phyloP scores from a whole-genome alignment of 30 jellyfish, hydroid and myxozoan species.

The Hydra vulgaris region DNA sequence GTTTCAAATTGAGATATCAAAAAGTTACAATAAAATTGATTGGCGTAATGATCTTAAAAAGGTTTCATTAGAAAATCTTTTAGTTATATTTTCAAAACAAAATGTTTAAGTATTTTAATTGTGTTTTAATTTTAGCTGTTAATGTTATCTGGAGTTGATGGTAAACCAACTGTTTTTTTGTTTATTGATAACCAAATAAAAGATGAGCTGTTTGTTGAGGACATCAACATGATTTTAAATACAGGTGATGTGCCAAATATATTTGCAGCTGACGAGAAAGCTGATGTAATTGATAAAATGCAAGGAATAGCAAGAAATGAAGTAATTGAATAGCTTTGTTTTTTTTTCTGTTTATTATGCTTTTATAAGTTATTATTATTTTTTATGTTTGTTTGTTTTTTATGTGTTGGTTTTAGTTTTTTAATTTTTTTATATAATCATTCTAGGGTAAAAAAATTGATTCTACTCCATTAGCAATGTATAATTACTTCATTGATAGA shows the following conservation, averaged over 20 bases:
- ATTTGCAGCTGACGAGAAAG: constrained; percentile 92
- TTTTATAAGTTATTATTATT: neutral
- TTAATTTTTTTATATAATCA: too few relatives aligned
- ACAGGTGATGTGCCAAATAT: constrained; percentile 98
- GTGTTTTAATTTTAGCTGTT: constrained; percentile 40
- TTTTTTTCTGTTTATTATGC: neutral
- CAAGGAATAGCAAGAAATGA: constrained; percentile 86
- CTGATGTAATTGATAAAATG: constrained; percentile 96
- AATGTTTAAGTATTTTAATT: neutral
- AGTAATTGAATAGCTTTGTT: constrained; percentile 26
- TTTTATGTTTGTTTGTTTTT: neutral
- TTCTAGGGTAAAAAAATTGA: constrained; percentile 92
- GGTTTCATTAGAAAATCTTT: constrained; percentile 19
- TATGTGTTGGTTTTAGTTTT: neutral
- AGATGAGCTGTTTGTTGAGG: constrained; percentile 95
- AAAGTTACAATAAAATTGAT: constrained; percentile 71
- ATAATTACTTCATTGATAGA: constrained; percentile 74
- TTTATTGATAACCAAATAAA: constrained; percentile 93
- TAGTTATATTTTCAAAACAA: neutral
- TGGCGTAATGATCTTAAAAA: constrained; percentile 95
- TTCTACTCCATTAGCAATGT: constrained; percentile 96
- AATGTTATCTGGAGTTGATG: constrained; percentile 85
- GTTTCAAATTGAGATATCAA: constrained; percentile 87
- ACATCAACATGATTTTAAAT: constrained; percentile 86
- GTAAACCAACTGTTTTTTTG: constrained; percentile 81